These are phyloP conservation scores for Oophaga sylvatica DNA, from an alignment of 2,797 vertebrate species.

Conservation along the genomic window DNA sequence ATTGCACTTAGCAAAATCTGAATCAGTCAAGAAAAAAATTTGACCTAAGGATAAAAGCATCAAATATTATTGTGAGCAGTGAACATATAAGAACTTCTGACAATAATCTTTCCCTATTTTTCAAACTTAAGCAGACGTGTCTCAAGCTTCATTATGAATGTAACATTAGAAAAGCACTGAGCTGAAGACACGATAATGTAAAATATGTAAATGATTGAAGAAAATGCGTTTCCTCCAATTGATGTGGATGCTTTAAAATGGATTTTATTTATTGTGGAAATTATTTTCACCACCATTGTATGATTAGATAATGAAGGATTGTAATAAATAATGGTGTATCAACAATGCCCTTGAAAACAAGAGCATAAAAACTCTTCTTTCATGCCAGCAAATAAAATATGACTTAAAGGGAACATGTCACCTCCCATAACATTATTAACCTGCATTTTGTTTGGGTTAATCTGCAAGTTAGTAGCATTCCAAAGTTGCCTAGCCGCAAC, in stretches of 20 bases:
- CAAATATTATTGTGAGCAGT: slow-evolving; percentile 63
- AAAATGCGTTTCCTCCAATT: slow-evolving; percentile 58
- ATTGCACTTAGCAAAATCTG: not conserved
- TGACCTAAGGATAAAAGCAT: slow-evolving; percentile 59
- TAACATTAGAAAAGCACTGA: slow-evolving; percentile 67
- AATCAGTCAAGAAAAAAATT: not conserved
- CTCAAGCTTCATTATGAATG: slow-evolving; percentile 64
- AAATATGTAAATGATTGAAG: slow-evolving; percentile 69
- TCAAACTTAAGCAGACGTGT: slow-evolving; percentile 68
- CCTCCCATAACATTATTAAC: too few species aligned
- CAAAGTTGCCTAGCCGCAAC: too few species aligned
- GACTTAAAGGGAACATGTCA: not conserved
- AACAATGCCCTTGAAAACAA: slow-evolving; percentile 47
- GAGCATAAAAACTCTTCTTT: slow-evolving; percentile 27
- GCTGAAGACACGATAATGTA: slow-evolving; percentile 66
- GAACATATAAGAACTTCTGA: slow-evolving; percentile 63
- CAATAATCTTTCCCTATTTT: slow-evolving; percentile 68
- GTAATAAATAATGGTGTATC: slow-evolving; percentile 52
- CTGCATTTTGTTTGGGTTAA: too few species aligned
- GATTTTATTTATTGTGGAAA: slow-evolving; percentile 64
- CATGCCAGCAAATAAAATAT: slow-evolving; percentile 39
- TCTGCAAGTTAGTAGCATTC: not conserved
- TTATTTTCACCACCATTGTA: slow-evolving; percentile 60
- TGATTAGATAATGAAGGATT: slow-evolving; percentile 64
- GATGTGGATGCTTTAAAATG: slow-evolving; percentile 60